Evolutionary conservation across 2,888 invertebrate species (phyloP), one percentile per base, ranked within the genome.

Genomic region (Panopea generosa): DNA sequence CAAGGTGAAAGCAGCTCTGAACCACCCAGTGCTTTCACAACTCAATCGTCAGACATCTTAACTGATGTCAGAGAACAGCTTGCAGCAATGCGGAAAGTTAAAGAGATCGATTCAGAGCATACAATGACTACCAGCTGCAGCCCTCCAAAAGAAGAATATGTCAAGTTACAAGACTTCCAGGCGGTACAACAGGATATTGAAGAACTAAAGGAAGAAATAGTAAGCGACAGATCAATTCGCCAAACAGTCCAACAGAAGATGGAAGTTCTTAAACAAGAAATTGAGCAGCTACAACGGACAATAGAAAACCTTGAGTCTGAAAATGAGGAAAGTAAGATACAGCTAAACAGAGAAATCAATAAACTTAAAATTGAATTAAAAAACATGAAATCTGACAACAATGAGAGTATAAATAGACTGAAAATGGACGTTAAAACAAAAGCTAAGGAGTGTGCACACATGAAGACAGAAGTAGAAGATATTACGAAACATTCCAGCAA

Each of bases 21-120:
- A 27, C 62, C 71, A 43, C 40, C 63, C 14, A 60, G 72, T 16
- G 55, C 76, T 14, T 72, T 57, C 4, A 72, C 76, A 38, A 76
- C 75, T 18, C 55, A 69, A 16, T 80, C 78, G 26, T 70, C 76
- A 20, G 80, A 80, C 20, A 26, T 71, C 16, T 47, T 76, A n/a
- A 67, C 66, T 24, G 76, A 76, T 0, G 69, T 80, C 7, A 55
- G 73, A 20, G 80, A 80, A 22, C 80, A 80, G 24, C 59, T 80
- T 1, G 57, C 50, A 24, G 67, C 62, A 57, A 40, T 80, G 65
- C 76, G 59, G 43, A 73, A 53, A 59, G 65, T 26, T 11, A 69
- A 63, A 47, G 77, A 78, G 40, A 76, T 76, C n/a, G 80, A 80
- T 60, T 71, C 71, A 33, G 80, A 79, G 52, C 63, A 72, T 22